Base-by-base conservation (phyloP, 1,140 invertebrate species). In the Sinella curviseta region DNA sequence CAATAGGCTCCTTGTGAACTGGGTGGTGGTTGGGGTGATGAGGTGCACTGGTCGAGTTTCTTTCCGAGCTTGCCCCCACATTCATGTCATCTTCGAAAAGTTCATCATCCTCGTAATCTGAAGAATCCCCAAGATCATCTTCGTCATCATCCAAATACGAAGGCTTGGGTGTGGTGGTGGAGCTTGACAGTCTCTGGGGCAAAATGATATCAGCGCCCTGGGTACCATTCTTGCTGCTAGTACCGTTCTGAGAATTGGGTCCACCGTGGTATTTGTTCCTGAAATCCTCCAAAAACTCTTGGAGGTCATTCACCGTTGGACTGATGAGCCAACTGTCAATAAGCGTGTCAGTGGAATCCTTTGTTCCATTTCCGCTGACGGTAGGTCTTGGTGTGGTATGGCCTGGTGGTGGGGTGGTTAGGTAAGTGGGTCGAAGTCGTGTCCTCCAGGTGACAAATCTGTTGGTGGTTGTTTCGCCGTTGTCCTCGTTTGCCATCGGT, bases 241-340 rank as follows among this genome's bases (percentile, higher is more conserved):
- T 70, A 1, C 8, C 1, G 24, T 16, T n/a, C 39, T 8, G 39
- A 33, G 26, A 31, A n/a, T 70, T 33, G n/a, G 3, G 4, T 4
- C 30, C 65, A 33, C 8, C 24, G 2, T 30, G 3, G n/a, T 17
- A 73, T 39, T 75, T 75, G 26, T 35, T 75, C 39, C 39, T 75
- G 24, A 75, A 75, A 30, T 79, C 60, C 12, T 79, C 78, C 33
- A 76, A 55, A 28, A 67, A 76, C 4, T 31, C 54, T 20, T 79
- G 33, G 4, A 82, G 33, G 26, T 82, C 80, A 55, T 74, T 70
- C 0, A 77, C 67, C 8, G 65, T 70, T 0, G 80, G 77, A 30
- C 57, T 74, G 14, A 78, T 77, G 14, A 81, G 31, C 65, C 65
- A 70, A n/a, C 65, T 70, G 65, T 70, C 65, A 70, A 70, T 70